A percentile compares a stretch with the other conserved stretches of the same genome.
These are phyloP conservation scores for Leguminivora glycinivorella DNA, from an alignment of 1,140 invertebrate genomes.

Conservation along the genomic window DNA sequence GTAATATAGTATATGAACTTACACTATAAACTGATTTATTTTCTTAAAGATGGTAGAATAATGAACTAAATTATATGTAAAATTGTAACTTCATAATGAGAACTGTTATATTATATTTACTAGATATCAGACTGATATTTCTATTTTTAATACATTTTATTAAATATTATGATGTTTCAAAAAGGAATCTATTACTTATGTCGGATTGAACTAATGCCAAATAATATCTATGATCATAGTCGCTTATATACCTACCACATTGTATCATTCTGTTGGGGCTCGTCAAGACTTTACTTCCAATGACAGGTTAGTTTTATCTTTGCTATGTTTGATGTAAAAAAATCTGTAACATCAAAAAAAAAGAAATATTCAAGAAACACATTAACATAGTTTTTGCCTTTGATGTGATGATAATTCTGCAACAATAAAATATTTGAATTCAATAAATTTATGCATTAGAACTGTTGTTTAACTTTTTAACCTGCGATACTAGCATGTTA, in stretches of 20 bases:
- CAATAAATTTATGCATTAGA: not conserved
- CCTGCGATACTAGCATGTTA: no score
- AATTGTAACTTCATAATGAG: not conserved
- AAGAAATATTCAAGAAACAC: not conserved
- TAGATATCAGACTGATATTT: conserved; percentile 21
- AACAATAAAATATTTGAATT: not conserved
- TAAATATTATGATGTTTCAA: not conserved
- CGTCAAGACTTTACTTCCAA: not conserved
- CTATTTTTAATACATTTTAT: conserved; percentile 22
- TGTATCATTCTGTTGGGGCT: not conserved
- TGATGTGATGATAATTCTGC: conserved; percentile 2
- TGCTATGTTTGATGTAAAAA: not conserved
- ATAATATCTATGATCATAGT: no score
- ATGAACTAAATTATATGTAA: not conserved
- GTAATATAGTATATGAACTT: not conserved
- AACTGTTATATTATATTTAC: conserved; percentile 11
- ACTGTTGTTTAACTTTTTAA: not conserved
- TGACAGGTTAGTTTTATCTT: conserved; percentile 6
- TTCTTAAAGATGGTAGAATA: not conserved
- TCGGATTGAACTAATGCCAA: no score
- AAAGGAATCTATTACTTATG: no score
- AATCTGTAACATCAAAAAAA: not conserved
- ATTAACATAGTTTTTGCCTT: not conserved
- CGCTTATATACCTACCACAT: no score
- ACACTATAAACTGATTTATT: not conserved